These are phyloP conservation scores for Noctua pronuba DNA, from an alignment of 2,888 invertebrate species.

Conservation along the genomic window DNA sequence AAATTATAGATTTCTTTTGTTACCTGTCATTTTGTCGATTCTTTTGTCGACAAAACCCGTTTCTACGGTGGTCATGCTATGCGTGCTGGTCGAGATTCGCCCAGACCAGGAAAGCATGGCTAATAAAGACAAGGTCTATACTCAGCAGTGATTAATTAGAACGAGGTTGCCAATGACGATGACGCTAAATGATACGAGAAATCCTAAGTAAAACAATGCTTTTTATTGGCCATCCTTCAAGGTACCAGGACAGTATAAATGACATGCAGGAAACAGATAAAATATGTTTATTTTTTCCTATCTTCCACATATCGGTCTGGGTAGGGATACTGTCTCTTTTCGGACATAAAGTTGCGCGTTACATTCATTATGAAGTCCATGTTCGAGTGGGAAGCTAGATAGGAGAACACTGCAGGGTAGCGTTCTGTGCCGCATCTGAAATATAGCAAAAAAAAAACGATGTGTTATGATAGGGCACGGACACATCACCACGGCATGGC, in stretches of 20 bases:
- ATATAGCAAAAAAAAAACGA: neutral
- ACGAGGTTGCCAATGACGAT: neutral
- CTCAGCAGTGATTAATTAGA: no score
- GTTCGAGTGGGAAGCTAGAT: conserved; percentile 77
- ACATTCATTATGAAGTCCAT: conserved; percentile 83
- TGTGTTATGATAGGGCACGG: no score
- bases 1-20: no score
- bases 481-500: no score
- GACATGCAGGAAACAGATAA: neutral
- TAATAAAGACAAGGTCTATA: neutral
- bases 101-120: neutral
- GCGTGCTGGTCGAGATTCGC: no score
- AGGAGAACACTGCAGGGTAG: conserved; percentile 84
- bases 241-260: neutral
- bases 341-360: conserved; percentile 78
- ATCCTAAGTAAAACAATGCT: neutral
- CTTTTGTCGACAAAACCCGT: no score
- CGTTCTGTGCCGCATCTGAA: conserved; percentile 85
- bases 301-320: conserved; percentile 66
- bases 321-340: conserved; percentile 77
- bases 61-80: no score
- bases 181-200: conserved; percentile 8
- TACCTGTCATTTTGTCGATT: no score
- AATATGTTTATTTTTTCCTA: neutral
- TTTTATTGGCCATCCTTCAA: conserved; percentile 6